Conservation (phyloP, 2,113 vertebrate genomes). For the Enhydra lutris region DNA sequence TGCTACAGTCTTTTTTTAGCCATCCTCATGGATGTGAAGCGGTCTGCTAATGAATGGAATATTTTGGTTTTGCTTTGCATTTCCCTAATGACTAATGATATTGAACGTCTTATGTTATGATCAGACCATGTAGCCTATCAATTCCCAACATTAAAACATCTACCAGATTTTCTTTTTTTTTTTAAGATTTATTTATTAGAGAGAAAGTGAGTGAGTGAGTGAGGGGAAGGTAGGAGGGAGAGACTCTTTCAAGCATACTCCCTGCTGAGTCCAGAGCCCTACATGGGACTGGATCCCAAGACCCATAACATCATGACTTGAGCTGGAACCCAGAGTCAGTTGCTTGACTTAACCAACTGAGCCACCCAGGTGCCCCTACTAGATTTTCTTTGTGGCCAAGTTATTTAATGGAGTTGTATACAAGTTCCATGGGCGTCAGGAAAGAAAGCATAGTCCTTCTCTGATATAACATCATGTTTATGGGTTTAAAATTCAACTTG, state of each 20-base stretch:
- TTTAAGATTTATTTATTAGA: neutral
- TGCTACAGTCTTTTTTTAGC: neutral
- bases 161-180: neutral
- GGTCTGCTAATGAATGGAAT: neutral
- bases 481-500: neutral
- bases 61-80: neutral
- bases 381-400: neutral
- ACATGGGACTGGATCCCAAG: neutral
- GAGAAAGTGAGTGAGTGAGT: neutral
- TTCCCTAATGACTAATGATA: constrained; percentile 19
- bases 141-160: neutral
- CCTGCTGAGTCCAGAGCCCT: neutral
- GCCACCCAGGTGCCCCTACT: neutral
- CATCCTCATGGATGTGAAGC: neutral
- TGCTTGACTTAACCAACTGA: neutral
- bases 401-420: neutral
- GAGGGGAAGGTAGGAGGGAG: neutral
- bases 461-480: neutral
- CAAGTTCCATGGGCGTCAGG: neutral
- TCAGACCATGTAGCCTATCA: neutral
- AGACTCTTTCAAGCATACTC: neutral
- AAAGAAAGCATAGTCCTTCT: constrained; percentile 12
- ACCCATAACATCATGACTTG: neutral
- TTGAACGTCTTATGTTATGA: neutral
- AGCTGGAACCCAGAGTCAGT: neutral